Conservation (phyloP, 2,888 invertebrate genomes). For the Dascillus cervinus region DNA sequence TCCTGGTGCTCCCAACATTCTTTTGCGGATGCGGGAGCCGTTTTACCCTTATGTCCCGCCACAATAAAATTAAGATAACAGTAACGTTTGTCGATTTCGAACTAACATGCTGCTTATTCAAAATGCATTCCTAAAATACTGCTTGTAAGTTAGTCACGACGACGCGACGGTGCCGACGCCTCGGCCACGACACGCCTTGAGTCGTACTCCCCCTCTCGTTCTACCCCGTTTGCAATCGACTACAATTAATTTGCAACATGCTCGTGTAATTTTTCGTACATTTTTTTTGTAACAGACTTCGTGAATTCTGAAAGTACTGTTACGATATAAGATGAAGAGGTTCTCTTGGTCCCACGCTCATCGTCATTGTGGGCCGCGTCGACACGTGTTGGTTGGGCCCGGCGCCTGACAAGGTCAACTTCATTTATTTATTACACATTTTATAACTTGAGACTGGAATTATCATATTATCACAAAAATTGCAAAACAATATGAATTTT, state of each 20-base stretch:
- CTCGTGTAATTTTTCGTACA: slow-evolving; percentile 5
- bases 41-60: too few relatives aligned
- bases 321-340: slow-evolving; percentile 4
- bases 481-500: too few relatives aligned
- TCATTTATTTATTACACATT: background rate
- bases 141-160: slow-evolving; percentile 16
- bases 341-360: slow-evolving; percentile 10
- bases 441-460: too few relatives aligned
- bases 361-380: slow-evolving; percentile 5
- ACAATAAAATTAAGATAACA: too few relatives aligned
- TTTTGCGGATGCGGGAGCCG: too few relatives aligned
- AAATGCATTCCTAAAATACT: slow-evolving; percentile 20
- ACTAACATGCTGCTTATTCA: slow-evolving; percentile 13
- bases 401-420: slow-evolving; percentile 6
- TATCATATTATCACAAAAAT: too few relatives aligned
- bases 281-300: too few relatives aligned
- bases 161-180: slow-evolving; percentile 19
- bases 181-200: slow-evolving; percentile 13
- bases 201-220: slow-evolving; percentile 8
- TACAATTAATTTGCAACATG: slow-evolving; percentile 9
- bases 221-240: too few relatives aligned
- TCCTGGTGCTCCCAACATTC: too few relatives aligned
- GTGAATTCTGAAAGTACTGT: too few relatives aligned
- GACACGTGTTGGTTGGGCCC: slow-evolving; percentile 11
- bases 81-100: slow-evolving; percentile 5